Conservation (phyloP, 2,113 vertebrate genomes). For the Microtus ochrogaster region DNA sequence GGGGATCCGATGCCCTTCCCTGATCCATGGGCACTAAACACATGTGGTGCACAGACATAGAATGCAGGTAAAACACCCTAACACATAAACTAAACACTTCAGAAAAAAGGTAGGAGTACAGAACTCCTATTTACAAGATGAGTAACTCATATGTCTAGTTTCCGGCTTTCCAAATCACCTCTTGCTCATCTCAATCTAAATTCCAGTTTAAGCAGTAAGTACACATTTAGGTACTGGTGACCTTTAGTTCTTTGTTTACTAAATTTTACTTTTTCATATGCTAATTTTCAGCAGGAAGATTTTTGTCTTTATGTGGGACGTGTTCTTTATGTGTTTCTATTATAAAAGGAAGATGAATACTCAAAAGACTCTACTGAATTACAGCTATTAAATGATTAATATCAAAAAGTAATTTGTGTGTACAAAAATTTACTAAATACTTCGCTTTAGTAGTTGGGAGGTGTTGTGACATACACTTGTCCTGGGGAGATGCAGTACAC, state of each 20-base stretch:
- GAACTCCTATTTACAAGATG: neutral
- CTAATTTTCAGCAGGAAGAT: conserved; percentile 49
- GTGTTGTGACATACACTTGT: neutral
- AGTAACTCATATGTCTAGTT: neutral
- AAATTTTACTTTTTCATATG: conserved; percentile 36
- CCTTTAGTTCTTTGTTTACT: conserved; percentile 34
- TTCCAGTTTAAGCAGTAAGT: neutral
- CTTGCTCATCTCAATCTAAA: neutral
- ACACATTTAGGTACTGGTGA: neutral
- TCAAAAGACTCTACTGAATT: conserved; percentile 62
- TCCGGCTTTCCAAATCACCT: neutral
- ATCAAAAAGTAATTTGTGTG: conserved; percentile 41
- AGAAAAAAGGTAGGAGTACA: neutral
- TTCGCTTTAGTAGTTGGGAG: neutral
- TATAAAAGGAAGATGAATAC: conserved; percentile 4
- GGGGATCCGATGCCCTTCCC: neutral
- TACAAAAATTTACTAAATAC: neutral
- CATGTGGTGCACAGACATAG: neutral
- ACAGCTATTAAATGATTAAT: neutral
- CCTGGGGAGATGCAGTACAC: neutral
- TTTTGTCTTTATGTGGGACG: neutral
- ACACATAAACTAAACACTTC: neutral
- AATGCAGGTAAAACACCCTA: neutral
- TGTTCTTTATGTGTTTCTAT: conserved; percentile 33
- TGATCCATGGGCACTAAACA: neutral